phyloP scores from a whole-genome alignment of 2,113 vertebrate species.

The Todiramphus saurophagus region DNA sequence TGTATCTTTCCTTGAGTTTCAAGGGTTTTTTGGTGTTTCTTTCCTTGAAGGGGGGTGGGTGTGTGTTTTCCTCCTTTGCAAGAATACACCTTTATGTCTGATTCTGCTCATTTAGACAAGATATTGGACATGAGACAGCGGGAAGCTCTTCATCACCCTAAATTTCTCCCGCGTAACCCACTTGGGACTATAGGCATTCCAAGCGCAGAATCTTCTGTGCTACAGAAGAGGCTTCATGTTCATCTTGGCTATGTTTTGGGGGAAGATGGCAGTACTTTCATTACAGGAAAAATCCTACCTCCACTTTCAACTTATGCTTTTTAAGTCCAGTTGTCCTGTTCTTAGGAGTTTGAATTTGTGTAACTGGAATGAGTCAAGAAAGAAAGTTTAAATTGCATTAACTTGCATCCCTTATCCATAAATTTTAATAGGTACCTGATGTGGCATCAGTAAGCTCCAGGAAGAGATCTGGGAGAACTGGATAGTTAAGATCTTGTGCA shows the following conservation, averaged over 20 bases:
- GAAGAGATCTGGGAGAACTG: background rate
- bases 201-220: background rate
- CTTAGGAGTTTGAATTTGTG: background rate
- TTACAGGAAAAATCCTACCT: background rate
- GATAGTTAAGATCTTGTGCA: background rate
- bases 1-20: background rate
- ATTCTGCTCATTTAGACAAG: background rate
- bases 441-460: background rate
- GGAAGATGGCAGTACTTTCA: background rate
- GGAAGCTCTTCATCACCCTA: background rate
- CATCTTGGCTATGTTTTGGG: background rate
- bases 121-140: too few relatives aligned
- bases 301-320: background rate
- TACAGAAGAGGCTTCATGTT: background rate
- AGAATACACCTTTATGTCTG: background rate
- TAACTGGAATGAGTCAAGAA: background rate
- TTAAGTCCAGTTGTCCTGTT: background rate
- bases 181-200: background rate
- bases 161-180: accelerated
- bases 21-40: background rate
- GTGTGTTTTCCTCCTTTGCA: background rate
- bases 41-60: background rate
- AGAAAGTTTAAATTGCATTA: background rate
- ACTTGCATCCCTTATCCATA: background rate
- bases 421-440: background rate